Conservation (phyloP, 1,140 invertebrate genomes). For the Drosophila lacertosa region DNA sequence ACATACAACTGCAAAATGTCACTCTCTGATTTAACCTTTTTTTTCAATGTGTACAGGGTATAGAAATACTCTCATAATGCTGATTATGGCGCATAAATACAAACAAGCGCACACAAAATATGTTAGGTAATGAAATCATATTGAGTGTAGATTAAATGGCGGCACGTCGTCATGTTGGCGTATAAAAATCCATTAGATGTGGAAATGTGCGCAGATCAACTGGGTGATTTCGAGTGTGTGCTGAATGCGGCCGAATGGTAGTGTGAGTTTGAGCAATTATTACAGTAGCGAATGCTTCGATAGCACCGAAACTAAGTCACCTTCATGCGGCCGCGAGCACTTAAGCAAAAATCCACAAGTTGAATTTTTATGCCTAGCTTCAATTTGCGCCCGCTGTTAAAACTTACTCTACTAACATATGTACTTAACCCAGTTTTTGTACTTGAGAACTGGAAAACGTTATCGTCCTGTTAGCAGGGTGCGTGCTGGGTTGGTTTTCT, state of each 20-base stretch:
- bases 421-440: conserved; percentile 73
- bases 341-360: conserved; percentile 60
- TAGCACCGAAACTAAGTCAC: conserved; percentile 46
- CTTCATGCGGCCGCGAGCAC: conserved; percentile 39
- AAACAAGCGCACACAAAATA: conserved; percentile 44
- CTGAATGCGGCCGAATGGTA: conserved; percentile 16
- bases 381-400: conserved; percentile 38
- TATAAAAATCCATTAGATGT: conserved; percentile 78
- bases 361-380: conserved; percentile 62
- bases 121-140: conserved; percentile 67
- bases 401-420: conserved; percentile 1
- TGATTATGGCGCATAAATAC: conserved; percentile 79
- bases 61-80: conserved; percentile 63
- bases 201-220: conserved; percentile 53
- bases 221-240: conserved; percentile 11
- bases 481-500: conserved; percentile 1
- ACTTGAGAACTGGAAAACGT: conserved; percentile 23
- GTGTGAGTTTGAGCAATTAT: conserved; percentile 65
- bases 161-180: conserved; percentile 63
- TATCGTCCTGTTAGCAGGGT: conserved; percentile 31
- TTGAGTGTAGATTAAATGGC: conserved; percentile 81
- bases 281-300: conserved; percentile 69
- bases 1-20: neutral
- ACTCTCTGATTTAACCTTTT: neutral
- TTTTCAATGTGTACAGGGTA: conserved; percentile 1